Conservation (phyloP, 2,888 invertebrate genomes). For the Diaperis boleti region DNA sequence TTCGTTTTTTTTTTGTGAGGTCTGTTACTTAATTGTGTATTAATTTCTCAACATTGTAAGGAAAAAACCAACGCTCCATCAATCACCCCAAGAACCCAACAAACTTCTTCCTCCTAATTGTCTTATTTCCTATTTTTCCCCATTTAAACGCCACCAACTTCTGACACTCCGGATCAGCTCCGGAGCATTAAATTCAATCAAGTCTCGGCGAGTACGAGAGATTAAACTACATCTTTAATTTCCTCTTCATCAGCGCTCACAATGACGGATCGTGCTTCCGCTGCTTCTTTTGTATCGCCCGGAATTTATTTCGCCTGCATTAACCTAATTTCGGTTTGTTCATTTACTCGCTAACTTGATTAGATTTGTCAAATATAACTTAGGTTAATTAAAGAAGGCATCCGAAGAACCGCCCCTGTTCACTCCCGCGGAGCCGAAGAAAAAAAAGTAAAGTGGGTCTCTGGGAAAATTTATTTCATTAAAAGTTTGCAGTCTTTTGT, state of each 20-base stretch:
- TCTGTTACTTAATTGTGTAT: too few relatives aligned
- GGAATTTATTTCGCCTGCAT: constrained; percentile 8
- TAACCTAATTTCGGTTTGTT: constrained; percentile 14
- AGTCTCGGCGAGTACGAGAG: not conserved
- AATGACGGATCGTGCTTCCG: not conserved
- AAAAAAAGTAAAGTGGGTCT: constrained; percentile 4
- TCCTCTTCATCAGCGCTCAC: constrained; percentile 11
- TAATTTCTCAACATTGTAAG: too few relatives aligned
- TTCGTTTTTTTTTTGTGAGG: too few relatives aligned
- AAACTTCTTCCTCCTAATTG: not conserved
- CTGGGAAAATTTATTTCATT: constrained; percentile 5
- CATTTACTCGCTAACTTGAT: not conserved
- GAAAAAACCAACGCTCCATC: constrained; percentile 5
- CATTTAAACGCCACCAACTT: constrained; percentile 6
- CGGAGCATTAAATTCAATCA: constrained; percentile 14
- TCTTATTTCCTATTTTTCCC: not conserved
- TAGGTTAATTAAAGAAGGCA: constrained; percentile 1
- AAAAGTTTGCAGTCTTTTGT: not conserved
- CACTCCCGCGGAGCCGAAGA: not conserved
- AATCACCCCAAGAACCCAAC: not conserved
- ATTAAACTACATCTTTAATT: constrained; percentile 19
- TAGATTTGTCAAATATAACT: not conserved
- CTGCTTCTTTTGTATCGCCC: constrained; percentile 10
- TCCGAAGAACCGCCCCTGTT: not conserved
- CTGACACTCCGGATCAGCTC: constrained; percentile 17